Conservation (phyloP, 2,888 invertebrate genomes). For the Sipha maydis region DNA sequence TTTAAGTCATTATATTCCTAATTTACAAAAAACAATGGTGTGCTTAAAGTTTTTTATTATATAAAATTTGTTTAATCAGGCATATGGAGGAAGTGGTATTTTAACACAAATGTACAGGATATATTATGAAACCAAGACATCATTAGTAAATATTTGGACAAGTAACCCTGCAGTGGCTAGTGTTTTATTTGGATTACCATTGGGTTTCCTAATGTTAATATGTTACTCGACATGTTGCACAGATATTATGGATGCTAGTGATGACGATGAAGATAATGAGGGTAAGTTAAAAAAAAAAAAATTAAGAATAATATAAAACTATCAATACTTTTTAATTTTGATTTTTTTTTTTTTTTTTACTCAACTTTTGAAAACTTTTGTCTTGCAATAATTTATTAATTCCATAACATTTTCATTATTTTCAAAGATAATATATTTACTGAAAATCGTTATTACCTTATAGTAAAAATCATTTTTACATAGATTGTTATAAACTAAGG, state of each 20-base stretch:
- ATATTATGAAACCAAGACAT: slow-evolving; percentile 84
- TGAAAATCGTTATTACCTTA: no score
- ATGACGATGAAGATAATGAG: slow-evolving; percentile 75
- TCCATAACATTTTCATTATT: no score
- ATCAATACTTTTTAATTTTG: not conserved
- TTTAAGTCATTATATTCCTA: no score
- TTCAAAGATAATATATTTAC: no score
- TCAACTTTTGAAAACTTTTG: no score
- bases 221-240: slow-evolving; percentile 96
- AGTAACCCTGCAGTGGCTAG: slow-evolving; percentile 94
- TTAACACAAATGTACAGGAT: slow-evolving; percentile 80
- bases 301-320: not conserved
- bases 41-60: not conserved
- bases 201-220: slow-evolving; percentile 92
- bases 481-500: no score
- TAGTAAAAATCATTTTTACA: no score
- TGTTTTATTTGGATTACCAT: slow-evolving; percentile 91
- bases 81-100: slow-evolving; percentile 86
- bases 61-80: slow-evolving; percentile 69
- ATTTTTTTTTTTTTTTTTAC: not conserved
- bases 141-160: slow-evolving; percentile 86
- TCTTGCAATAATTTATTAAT: no score
- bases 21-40: no score
- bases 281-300: slow-evolving; percentile 46
- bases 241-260: slow-evolving; percentile 91